A percentile compares a stretch with the other conserved stretches of the same genome.
phyloP scores from a whole-genome alignment of 2,113 vertebrate species.

The Megaceryle torquata region DNA sequence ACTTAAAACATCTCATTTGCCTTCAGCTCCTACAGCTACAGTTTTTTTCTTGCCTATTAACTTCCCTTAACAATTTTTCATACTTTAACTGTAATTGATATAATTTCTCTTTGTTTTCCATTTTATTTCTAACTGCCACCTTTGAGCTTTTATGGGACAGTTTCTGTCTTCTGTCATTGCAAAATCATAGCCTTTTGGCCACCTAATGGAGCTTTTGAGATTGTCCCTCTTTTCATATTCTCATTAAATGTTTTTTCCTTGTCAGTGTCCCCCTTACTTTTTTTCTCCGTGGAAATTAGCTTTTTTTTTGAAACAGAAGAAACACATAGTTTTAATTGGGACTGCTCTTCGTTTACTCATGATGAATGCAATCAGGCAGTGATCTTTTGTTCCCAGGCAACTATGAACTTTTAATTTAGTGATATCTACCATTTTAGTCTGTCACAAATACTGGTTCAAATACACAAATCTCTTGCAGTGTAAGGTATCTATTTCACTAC shows the following conservation, averaged over 20 bases:
- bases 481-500: background rate
- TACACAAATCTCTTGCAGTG: background rate
- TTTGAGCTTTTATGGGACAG: background rate
- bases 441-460: background rate
- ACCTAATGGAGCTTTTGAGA: background rate
- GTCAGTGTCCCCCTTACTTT: background rate
- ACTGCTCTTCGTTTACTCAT: background rate
- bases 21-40: background rate
- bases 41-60: background rate
- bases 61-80: background rate
- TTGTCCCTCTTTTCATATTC: rapidly evolving
- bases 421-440: background rate
- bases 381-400: background rate
- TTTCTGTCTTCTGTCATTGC: background rate
- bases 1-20: background rate
- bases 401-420: background rate
- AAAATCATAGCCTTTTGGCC: background rate
- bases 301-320: background rate
- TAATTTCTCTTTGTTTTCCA: background rate
- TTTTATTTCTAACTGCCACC: background rate
- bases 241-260: background rate
- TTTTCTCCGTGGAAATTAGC: background rate
- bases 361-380: background rate
- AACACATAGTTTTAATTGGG: background rate
- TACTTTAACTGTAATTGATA: background rate